Conservation (phyloP, 2,797 vertebrate species). For the Buphagus erythrorhynchus region DNA sequence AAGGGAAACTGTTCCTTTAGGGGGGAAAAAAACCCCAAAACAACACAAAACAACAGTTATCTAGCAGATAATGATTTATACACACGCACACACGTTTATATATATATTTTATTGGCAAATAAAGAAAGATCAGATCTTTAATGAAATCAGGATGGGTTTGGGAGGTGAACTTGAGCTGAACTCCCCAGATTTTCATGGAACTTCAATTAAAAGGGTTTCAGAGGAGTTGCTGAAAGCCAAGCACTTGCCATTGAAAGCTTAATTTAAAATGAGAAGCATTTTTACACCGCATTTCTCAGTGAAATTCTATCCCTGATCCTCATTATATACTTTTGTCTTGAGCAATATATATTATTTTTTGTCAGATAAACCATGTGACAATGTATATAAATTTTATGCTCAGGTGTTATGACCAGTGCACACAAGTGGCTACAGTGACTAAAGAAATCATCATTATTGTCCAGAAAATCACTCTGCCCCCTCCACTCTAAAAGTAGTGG, state of each 20-base stretch:
- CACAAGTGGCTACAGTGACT: not conserved
- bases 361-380: not conserved
- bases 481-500: not conserved
- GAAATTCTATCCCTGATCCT: slow-evolving; percentile 36
- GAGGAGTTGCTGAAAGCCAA: slow-evolving; percentile 73
- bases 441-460: not conserved
- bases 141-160: slow-evolving; percentile 80
- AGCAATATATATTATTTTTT: not conserved
- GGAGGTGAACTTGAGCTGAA: slow-evolving; percentile 79
- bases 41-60: slow-evolving; percentile 4
- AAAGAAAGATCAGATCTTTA: slow-evolving; percentile 79
- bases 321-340: not conserved
- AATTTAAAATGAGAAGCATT: slow-evolving; percentile 77
- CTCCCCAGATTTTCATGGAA: slow-evolving; percentile 76
- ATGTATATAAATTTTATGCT: not conserved
- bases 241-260: slow-evolving; percentile 63
- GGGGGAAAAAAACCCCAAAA: not conserved
- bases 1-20: not conserved
- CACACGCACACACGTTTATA: not conserved
- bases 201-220: slow-evolving; percentile 82
- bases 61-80: slow-evolving; percentile 71
- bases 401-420: not conserved
- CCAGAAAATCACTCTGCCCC: not conserved
- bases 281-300: slow-evolving; percentile 59
- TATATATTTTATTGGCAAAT: slow-evolving; percentile 76